Conservation (phyloP, 1,140 invertebrate genomes). For the Lordiphosa mommai region DNA sequence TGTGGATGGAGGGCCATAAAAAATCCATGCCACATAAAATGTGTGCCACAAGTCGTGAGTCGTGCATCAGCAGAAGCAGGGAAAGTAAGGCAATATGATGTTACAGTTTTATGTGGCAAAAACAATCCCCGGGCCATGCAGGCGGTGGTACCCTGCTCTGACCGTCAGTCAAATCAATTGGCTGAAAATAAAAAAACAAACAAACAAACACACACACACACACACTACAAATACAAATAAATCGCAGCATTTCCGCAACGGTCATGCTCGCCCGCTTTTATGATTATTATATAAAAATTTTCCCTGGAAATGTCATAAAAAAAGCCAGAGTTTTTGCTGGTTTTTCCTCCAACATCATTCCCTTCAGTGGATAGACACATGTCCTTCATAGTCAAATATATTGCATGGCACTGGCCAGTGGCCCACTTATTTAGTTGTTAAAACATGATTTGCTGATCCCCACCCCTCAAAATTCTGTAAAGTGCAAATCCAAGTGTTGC, state of each 20-base stretch:
- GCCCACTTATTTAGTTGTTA: slow-evolving; percentile 67
- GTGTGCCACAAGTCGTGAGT: slow-evolving; percentile 38
- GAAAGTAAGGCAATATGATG: slow-evolving; percentile 37
- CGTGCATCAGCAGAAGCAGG: slow-evolving; percentile 10
- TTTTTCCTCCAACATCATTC: slow-evolving; percentile 38
- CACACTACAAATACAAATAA: slow-evolving; percentile 64
- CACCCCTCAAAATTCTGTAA: slow-evolving; percentile 11
- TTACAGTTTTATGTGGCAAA: slow-evolving; percentile 63
- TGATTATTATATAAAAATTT: slow-evolving; percentile 77
- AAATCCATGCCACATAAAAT: slow-evolving; percentile 50
- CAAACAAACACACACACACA: slow-evolving; percentile 18
- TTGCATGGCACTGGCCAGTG: slow-evolving; percentile 9
- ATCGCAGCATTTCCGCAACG: slow-evolving; percentile 70
- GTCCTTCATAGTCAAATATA: slow-evolving; percentile 56
- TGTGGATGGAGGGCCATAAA: slow-evolving; percentile 41
- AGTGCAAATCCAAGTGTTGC: slow-evolving; percentile 53
- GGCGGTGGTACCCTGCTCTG: not conserved
- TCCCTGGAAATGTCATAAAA: slow-evolving; percentile 56
- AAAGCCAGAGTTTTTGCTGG: slow-evolving; percentile 22
- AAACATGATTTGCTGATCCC: slow-evolving; percentile 55
- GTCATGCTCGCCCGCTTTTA: slow-evolving; percentile 68
- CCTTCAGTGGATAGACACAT: slow-evolving; percentile 20
- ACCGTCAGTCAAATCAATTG: slow-evolving; percentile 66
- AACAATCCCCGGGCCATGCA: slow-evolving; percentile 34
- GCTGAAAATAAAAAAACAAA: slow-evolving; percentile 61